These are phyloP conservation scores for Balaeniceps rex DNA, from an alignment of 2,113 vertebrate genomes.

Conservation along the genomic window DNA sequence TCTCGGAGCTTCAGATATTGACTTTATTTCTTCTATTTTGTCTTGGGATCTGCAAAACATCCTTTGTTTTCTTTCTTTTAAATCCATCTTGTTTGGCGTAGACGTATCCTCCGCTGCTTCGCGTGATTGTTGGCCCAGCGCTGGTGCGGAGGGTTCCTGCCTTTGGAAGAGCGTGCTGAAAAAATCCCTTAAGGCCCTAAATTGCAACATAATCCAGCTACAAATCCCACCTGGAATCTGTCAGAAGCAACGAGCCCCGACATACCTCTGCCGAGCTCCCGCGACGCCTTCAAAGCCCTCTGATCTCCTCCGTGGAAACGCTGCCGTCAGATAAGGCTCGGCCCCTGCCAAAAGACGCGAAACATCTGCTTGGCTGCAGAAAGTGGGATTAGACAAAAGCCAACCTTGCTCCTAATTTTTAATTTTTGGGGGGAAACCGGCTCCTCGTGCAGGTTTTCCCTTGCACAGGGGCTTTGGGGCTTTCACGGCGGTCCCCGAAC, in stretches of 20 bases:
- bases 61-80: neutral
- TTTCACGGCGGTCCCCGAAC: fast-evolving
- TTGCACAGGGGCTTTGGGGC: neutral
- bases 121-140: fast-evolving
- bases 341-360: neutral
- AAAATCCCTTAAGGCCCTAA: constrained; percentile 7
- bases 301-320: neutral
- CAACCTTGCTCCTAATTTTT: neutral
- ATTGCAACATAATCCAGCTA: neutral
- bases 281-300: neutral
- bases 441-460: neutral
- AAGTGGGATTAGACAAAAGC: neutral
- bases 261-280: neutral
- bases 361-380: neutral
- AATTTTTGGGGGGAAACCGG: fast-evolving
- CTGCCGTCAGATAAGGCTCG: neutral
- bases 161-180: neutral
- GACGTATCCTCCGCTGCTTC: fast-evolving
- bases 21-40: neutral
- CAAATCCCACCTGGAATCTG: constrained; percentile 40
- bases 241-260: neutral
- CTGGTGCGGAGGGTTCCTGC: neutral
- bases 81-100: neutral
- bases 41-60: neutral
- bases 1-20: neutral